Evolutionary conservation across 2,797 vertebrate genomes (phyloP).

Genomic region (Gallinago solitaria): DNA sequence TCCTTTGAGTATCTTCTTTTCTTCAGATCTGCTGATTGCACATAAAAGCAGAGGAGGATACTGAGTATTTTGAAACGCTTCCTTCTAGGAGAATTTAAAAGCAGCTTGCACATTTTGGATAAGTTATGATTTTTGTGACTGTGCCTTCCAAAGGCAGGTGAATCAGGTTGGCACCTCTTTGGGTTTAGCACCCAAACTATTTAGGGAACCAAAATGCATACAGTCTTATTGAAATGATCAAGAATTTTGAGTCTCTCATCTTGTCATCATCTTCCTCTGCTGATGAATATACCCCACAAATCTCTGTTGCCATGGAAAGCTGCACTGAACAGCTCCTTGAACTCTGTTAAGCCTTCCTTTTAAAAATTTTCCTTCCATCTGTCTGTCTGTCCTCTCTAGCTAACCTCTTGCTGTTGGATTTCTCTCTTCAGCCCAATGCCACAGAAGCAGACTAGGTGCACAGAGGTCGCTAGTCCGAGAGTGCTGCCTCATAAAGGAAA

Average conservation of each 20-base stretch:
- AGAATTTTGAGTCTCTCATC: not conserved
- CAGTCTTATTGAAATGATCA: not conserved
- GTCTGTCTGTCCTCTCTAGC: not conserved
- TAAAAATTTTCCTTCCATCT: not conserved
- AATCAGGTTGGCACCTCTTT: not conserved
- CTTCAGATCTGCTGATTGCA: not conserved
- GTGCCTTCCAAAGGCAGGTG: not conserved
- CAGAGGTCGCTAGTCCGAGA: not conserved
- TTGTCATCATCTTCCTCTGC: not conserved
- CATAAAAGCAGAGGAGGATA: not conserved
- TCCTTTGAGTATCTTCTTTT: not conserved
- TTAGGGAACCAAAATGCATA: not conserved
- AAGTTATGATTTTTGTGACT: not conserved
- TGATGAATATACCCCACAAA: not conserved
- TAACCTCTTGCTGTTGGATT: not conserved
- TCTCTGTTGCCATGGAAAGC: constrained; percentile 30
- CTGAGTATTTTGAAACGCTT: not conserved
- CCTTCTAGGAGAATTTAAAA: not conserved
- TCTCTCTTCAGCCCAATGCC: not conserved
- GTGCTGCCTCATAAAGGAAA: not conserved
- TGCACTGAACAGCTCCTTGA: not conserved
- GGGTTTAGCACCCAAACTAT: not conserved
- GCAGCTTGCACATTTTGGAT: not conserved
- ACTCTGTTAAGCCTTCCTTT: not conserved
- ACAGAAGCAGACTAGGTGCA: not conserved